These are phyloP conservation scores for Conistra vaccinii DNA, from an alignment of 2,888 invertebrate species.

Conservation along the genomic window DNA sequence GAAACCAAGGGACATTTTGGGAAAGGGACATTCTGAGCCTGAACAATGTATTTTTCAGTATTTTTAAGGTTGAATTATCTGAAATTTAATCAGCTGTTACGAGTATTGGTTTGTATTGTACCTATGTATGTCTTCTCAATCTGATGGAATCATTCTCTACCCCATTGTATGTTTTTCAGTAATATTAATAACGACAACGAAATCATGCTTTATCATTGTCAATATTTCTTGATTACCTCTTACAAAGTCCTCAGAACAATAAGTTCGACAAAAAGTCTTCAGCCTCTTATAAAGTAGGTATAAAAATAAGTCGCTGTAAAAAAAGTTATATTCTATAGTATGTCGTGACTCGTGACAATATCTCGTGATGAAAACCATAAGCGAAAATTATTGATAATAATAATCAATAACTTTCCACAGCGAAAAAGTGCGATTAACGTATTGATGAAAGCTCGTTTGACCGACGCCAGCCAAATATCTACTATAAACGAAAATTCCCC, in stretches of 20 bases:
- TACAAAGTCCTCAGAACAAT: conserved; percentile 30
- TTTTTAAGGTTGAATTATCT: too few species aligned
- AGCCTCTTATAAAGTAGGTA: background rate
- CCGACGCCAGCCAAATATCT: conserved; percentile 19
- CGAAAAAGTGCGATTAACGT: conserved; percentile 53
- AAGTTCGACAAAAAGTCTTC: conserved; percentile 11
- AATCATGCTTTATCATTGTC: background rate
- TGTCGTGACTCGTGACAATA: conserved; percentile 34
- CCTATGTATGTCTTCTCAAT: background rate
- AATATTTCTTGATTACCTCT: conserved; percentile 18
- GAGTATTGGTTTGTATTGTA: background rate
- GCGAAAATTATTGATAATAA: conserved; percentile 59
- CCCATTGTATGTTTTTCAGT: background rate
- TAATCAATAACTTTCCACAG: conserved; percentile 62
- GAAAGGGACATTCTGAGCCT: too few species aligned
- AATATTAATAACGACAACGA: conserved; percentile 12
- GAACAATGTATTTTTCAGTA: too few species aligned
- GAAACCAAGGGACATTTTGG: too few species aligned
- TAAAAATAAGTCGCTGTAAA: conserved; percentile 8
- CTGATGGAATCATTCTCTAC: background rate
- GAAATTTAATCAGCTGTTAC: background rate
- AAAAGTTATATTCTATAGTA: conserved; percentile 21
- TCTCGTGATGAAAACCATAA: conserved; percentile 54
- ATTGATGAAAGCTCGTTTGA: conserved; percentile 53
- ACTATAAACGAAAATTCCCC: background rate